Conservation (phyloP, 2,888 invertebrate genomes). For the Choristoneura rosaceana region DNA sequence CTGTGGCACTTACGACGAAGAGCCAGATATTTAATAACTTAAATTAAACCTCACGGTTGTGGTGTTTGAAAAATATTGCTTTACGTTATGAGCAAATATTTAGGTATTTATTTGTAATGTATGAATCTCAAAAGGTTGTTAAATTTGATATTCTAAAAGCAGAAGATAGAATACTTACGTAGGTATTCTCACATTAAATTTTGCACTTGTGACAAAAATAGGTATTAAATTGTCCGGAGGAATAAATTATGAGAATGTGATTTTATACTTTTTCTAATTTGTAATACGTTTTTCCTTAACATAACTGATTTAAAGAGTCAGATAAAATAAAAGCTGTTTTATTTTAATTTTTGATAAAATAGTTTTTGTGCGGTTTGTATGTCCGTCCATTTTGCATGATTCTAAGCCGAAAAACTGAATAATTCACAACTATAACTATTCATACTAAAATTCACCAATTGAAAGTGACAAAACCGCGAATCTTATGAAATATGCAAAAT, state of each 20-base stretch:
- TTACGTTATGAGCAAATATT: neutral
- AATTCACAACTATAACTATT: neutral
- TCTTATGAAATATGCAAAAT: neutral
- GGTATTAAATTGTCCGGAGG: neutral
- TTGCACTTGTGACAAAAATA: neutral
- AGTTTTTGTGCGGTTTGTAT: slow-evolving; percentile 31
- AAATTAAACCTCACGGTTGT: neutral
- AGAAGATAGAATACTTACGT: neutral
- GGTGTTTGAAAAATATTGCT: slow-evolving; percentile 6
- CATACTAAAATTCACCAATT: neutral
- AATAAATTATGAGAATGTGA: neutral
- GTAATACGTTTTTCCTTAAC: neutral
- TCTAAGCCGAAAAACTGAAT: neutral
- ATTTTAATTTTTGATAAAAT: neutral
- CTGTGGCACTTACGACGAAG: neutral
- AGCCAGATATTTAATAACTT: neutral
- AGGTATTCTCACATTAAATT: neutral
- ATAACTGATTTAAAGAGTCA: neutral
- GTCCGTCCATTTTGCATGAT: slow-evolving; percentile 43
- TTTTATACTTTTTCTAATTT: neutral
- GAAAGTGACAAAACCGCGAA: neutral
- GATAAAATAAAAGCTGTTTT: neutral
- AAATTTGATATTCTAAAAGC: neutral
- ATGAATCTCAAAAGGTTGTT: slow-evolving; percentile 35
- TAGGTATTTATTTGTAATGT: slow-evolving; percentile 1